Evolutionary conservation across 2,797 vertebrate species (phyloP).

Genomic region (Acanthopagrus latus): DNA sequence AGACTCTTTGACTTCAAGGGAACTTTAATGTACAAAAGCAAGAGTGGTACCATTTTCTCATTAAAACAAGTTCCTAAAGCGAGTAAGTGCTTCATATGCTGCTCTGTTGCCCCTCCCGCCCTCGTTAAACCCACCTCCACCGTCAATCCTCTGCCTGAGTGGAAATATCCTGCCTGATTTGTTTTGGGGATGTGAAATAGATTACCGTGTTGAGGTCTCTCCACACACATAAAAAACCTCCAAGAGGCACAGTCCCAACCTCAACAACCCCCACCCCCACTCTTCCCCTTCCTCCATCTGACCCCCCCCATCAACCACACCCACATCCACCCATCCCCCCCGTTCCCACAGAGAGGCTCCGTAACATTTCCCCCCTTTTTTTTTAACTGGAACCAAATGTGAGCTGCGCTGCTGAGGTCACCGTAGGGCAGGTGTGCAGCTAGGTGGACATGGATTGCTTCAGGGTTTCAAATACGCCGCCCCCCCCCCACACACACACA

Average conservation of each 20-base stretch:
- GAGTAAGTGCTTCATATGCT: background rate
- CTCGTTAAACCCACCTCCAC: constrained; percentile 38
- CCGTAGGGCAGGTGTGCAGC: constrained; percentile 78
- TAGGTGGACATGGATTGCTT: constrained; percentile 68
- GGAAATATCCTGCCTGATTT: constrained; percentile 76
- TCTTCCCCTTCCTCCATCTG: constrained; percentile 4
- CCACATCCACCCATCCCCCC: constrained; percentile 24
- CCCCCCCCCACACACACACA: constrained; percentile 12
- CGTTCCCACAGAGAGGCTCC: constrained; percentile 69
- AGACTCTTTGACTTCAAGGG: too few species aligned
- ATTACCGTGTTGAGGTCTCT: constrained; percentile 74
- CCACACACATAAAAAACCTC: constrained; percentile 61
- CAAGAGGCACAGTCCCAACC: constrained; percentile 62
- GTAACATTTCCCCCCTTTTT: constrained; percentile 59
- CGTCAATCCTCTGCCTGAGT: constrained; percentile 64
- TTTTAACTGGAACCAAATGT: constrained; percentile 84
- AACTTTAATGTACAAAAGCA: too few species aligned
- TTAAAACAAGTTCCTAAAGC: constrained; percentile 12
- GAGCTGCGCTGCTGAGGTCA: constrained; percentile 76
- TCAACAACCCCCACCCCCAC: constrained; percentile 52
- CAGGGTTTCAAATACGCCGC: constrained; percentile 45
- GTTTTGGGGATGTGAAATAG: constrained; percentile 73
- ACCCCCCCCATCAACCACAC: constrained; percentile 53
- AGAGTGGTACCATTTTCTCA: too few species aligned
- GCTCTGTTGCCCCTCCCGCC: background rate